Evolutionary conservation across 2,888 invertebrate species (phyloP), one percentile per base, ranked within the genome.

Genomic region (Drosophila nr. medialis): DNA sequence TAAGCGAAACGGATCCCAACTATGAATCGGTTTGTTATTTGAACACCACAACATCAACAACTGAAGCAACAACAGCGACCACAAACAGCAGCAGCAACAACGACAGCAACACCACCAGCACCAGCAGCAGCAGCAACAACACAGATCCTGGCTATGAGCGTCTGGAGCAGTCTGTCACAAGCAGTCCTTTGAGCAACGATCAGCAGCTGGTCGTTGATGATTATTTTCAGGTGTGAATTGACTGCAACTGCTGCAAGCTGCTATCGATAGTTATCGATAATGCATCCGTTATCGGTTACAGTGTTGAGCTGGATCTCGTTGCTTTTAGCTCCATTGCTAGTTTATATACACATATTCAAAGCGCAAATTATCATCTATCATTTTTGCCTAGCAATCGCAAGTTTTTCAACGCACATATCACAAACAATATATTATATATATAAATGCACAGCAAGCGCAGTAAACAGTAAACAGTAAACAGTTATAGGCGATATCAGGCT

Each of bases 1-100:
- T 96, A 94, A 96, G 96, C 89, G 96, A 96, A 91, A 95, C 95
- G 0, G 96, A 97, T 93, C 96, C 96, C 0, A 97, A 97, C 91
- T 97, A 97, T 87, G 97, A 97, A 91, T 96, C 96, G 77, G 96
- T 97, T 0, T 96, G 96, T 80, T 96, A 96, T 92, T 94, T 95
- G 84, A 95, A 95, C 70, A 77, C 90, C 11, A 77, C 74, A 49
- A 58, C 82, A 29, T 29, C 27, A 11, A 59, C 64, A 53, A 78
- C 74, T 6, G 61, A 60, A 18, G 58, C 59, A 24, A 18, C 34
- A 11, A 55, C 34, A 21, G 58, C 59, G 21, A 18, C 34, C 18
- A 55, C 34, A 11, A 55, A 50, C 6, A 82, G 80, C 48, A 81
- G 72, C 55, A 76, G 56, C 45, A 69, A 40, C 38, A 76, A 53